Evolutionary conservation across 2,113 vertebrate species (phyloP).

Genomic region (Apteryx owenii): DNA sequence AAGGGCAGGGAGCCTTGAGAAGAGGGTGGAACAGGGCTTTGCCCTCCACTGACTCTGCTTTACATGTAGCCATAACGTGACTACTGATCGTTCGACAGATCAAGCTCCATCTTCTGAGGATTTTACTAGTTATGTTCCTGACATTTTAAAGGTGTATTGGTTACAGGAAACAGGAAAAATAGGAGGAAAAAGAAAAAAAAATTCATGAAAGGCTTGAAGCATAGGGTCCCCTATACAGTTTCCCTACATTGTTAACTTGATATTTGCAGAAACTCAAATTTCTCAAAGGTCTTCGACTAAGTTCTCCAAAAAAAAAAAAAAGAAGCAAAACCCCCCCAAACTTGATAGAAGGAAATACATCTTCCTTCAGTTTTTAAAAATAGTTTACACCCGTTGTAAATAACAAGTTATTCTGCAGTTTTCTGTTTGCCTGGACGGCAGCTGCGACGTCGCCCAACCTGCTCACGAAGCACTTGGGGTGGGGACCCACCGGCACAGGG

Average conservation of each 20-base stretch:
- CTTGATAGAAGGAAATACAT: background rate
- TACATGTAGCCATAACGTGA: background rate
- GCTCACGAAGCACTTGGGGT: too few species aligned
- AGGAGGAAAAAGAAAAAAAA: background rate
- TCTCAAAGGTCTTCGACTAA: background rate
- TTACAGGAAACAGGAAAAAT: background rate
- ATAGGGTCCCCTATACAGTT: fast-evolving
- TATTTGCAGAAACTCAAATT: background rate
- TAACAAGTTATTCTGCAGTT: background rate
- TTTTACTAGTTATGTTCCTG: fast-evolving
- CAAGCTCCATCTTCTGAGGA: background rate
- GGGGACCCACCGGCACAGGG: too few species aligned
- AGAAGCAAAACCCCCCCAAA: fast-evolving
- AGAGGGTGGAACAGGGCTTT: too few species aligned
- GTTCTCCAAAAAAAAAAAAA: background rate
- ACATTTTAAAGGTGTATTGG: background rate
- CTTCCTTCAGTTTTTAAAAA: background rate
- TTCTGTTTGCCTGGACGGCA: background rate
- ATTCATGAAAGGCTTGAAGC: background rate
- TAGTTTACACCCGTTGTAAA: background rate
- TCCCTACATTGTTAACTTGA: fast-evolving
- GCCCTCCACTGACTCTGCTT: background rate
- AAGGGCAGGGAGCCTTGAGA: background rate
- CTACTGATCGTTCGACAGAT: background rate
- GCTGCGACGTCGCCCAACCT: background rate